A percentile compares a stretch with the other conserved stretches of the same genome.
Conservation (phyloP, 2,113 vertebrate species). For the Nycticorax nycticorax region DNA sequence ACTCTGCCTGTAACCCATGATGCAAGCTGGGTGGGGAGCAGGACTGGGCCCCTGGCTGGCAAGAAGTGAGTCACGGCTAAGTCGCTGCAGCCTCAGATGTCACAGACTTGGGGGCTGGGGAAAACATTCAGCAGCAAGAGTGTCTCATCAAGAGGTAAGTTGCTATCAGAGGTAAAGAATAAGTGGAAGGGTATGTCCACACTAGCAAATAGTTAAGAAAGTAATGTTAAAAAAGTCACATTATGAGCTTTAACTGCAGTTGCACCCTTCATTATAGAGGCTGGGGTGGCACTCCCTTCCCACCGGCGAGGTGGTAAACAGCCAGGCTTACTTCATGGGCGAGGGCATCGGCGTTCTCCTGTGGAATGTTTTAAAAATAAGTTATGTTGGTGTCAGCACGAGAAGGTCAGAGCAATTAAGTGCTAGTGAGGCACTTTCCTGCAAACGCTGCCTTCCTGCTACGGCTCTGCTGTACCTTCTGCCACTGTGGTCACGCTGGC, state of each 20-base stretch:
- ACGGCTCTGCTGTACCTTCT: background rate
- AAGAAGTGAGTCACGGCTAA: background rate
- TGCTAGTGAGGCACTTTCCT: background rate
- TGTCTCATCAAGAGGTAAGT: background rate
- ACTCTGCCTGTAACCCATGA: background rate
- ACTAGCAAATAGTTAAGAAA: background rate
- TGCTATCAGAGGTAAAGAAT: background rate
- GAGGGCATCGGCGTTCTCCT: conserved; percentile 88
- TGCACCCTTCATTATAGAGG: conserved; percentile 38
- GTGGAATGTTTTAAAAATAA: background rate
- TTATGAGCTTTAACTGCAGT: background rate
- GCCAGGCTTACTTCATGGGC: conserved; percentile 89
- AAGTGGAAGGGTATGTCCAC: background rate
- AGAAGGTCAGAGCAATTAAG: background rate
- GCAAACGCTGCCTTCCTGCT: background rate
- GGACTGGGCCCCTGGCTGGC: background rate
- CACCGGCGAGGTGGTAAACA: conserved; percentile 87
- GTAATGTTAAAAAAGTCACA: background rate
- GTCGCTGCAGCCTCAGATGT: background rate
- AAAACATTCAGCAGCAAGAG: background rate
- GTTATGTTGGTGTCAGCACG: background rate
- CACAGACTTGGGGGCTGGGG: rapidly evolving
- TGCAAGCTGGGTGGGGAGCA: no score
- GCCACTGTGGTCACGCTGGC: background rate
- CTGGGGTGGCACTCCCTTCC: conserved; percentile 85